Base-by-base conservation (phyloP, 1,140 invertebrate genomes). In the Trigoniulus corallinus region DNA sequence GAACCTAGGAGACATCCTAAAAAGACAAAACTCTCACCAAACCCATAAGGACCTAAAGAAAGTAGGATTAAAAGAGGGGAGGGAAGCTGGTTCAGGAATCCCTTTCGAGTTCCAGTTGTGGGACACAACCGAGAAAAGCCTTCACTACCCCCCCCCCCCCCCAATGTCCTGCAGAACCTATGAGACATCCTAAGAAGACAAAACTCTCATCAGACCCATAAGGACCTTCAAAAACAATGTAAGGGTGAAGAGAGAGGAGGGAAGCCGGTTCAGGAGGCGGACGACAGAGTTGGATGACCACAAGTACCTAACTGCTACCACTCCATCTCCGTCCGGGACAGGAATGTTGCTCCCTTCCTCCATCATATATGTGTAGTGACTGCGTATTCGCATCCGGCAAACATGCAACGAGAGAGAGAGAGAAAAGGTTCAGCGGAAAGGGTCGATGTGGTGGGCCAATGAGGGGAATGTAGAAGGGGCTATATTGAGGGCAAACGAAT, bases 391-490 rank as follows among this genome's bases (percentile, higher is more conserved):
- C 27, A 39, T 12, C 20, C 29, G 20, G 15, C 20, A 2, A 21
- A 47, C 22, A 20, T 50, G 3, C 39, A 56, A 26, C 40, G 46
- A 24, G 7, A 49, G 41, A 24, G 40, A 34, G 40, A 40, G 44
- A 22, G 43, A 18, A 50, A 24, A 24, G n/a, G 27, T 20, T 10
- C 48, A 37, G 56, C 40, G 48, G 34, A 26, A 25, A 45, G 29
- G 7, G 34, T 23, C 25, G 34, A 57, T 25, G 56, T 29, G 39
- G 27, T 51, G 56, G 37, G 44, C 44, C 46, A 51, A 34, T 51
- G 56, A 55, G 53, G 15, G 26, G 15, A 37, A 34, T 34, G 23
- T n/a, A 13, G 41, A 53, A 39, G 22, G n/a, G 37, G 21, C 21
- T 2, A 25, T 18, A 20, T n/a, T n/a, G n/a, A n/a, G n/a, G n/a